Evolutionary conservation across 2,113 vertebrate genomes (phyloP), one percentile per base, ranked within the genome.

Genomic region (Lethenteron reissneri): DNA sequence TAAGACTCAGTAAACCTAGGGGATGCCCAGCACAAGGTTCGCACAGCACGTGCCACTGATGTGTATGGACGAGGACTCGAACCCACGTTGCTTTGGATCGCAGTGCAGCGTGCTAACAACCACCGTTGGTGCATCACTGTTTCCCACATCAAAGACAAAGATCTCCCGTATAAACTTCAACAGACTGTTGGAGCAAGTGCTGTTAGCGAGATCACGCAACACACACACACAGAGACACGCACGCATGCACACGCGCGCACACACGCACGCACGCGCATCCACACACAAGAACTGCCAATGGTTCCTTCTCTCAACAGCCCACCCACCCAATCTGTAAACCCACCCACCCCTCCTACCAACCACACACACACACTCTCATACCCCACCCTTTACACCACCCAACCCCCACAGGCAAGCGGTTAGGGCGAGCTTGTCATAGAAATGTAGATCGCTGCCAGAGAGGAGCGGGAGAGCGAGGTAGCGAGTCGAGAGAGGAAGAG

Each of bases 191-290:
- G 14, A 3, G 14, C 60, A 64, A 14, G 17, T 21, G 17, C 60
- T 15, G 60, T 64, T 21, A 15, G 17, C 14, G 14, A 8, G 14
- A 64, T 21, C 14, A 14, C 14, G 14, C 14, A 14, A 64, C 60
- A 8, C 60, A 64, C 60, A 64, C 60, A 64, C 60, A 64, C 60
- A 64, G 14, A 64, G 14, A 64, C 60, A 64, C 60, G 17, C 60
- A 64, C 60, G 17, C 60, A 64, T 17, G 17, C 60, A 64, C 60
- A 64, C 60, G 17, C 60, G 17, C 60, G 2, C 3, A 64, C 60
- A 64, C 60, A 64, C 60, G 17, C 60, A 64, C 14, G 14, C 60
- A 15, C 14, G 17, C 60, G 17, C 60, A 64, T 21, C 5, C 60
- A 64, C 60, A 64, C 60, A 64, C 60, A 64, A 14, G 17, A 14